Evolutionary conservation across 2,888 invertebrate genomes (phyloP).

Genomic region (Cylloceria caligata): DNA sequence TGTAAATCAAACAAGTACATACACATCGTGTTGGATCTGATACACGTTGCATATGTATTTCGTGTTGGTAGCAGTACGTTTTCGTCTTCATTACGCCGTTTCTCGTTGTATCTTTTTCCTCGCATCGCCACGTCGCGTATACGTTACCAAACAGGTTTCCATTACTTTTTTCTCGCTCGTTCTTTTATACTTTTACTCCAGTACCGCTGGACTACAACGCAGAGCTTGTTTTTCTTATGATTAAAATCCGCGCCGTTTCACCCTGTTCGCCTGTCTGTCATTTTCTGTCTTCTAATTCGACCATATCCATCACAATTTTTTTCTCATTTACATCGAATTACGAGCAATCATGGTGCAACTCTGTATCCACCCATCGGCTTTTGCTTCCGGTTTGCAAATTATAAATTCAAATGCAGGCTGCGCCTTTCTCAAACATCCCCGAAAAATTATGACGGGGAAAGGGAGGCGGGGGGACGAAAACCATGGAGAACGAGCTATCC

Average conservation of each 20-base stretch:
- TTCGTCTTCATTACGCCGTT: neutral
- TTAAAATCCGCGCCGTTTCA: conserved; percentile 32
- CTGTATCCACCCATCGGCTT: neutral
- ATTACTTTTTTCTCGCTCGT: neutral
- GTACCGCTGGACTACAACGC: neutral
- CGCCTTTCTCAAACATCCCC: neutral
- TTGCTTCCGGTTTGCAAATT: conserved; percentile 55
- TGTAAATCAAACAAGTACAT: neutral
- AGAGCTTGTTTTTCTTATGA: conserved; percentile 1
- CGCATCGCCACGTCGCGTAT: neutral
- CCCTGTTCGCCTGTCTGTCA: neutral
- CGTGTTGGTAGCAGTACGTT: neutral
- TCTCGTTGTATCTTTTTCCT: neutral
- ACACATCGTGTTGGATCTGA: neutral
- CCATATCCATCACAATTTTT: conserved; percentile 22
- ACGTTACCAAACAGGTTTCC: conserved; percentile 15
- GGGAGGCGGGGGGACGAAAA: neutral
- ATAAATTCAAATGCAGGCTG: conserved; percentile 53
- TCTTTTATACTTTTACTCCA: conserved; percentile 8
- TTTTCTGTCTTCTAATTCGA: neutral
- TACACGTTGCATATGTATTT: neutral
- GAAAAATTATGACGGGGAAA: neutral
- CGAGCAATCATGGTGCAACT: conserved; percentile 1
- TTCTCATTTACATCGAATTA: conserved; percentile 42
- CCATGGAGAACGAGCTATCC: neutral